A percentile compares a stretch with the other conserved stretches of the same genome.
phyloP scores from a whole-genome alignment of 1,140 invertebrate species.

The Phymorhynchus buccinoides region DNA sequence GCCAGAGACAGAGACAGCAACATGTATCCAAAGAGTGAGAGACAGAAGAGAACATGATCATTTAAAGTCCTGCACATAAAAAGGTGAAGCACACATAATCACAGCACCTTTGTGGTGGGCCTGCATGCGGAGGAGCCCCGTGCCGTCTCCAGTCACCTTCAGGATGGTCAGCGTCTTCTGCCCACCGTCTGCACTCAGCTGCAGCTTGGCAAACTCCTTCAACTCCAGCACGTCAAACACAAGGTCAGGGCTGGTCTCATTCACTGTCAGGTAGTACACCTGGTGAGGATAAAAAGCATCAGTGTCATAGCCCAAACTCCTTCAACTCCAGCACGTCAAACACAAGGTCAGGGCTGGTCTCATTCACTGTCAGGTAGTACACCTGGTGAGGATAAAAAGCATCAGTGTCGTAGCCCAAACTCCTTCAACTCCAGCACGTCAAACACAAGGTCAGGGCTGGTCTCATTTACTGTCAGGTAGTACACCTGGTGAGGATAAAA shows the following conservation, averaged over 20 bases:
- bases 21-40: too few species aligned
- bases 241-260: constrained; percentile 52
- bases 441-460: constrained; percentile 50
- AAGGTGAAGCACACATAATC: too few species aligned
- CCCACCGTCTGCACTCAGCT: constrained; percentile 51
- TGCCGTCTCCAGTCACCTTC: constrained; percentile 62
- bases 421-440: constrained; percentile 57
- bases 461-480: constrained; percentile 58
- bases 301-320: constrained; percentile 56
- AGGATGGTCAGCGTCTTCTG: constrained; percentile 59
- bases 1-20: too few species aligned
- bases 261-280: constrained; percentile 55
- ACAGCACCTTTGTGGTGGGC: constrained; percentile 57
- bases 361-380: constrained; percentile 57
- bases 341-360: constrained; percentile 47
- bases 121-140: constrained; percentile 59
- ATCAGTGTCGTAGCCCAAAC: too few species aligned
- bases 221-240: constrained; percentile 58
- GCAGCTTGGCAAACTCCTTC: constrained; percentile 60
- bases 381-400: constrained; percentile 17
- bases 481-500: constrained; percentile 34
- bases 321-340: constrained; percentile 59
- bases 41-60: too few species aligned
- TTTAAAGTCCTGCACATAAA: too few species aligned
- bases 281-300: background rate